Percentiles rank a stretch among this genome's conserved stretches.
Conservation (phyloP, 2,113 vertebrate genomes). For the Rhabdornis inornatus region DNA sequence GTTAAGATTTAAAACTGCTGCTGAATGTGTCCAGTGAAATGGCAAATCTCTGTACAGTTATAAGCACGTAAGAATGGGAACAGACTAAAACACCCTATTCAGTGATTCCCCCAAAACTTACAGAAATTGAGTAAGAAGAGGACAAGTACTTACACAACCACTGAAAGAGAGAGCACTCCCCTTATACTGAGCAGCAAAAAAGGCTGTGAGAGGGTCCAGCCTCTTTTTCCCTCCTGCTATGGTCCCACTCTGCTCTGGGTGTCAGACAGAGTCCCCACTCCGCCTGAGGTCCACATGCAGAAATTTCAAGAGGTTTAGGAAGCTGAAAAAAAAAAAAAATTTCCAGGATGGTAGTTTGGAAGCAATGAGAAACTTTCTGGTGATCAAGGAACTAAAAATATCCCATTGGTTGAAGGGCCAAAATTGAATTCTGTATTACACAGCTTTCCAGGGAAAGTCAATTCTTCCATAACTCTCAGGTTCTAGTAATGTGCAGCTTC, state of each 20-base stretch:
- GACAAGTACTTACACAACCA: not conserved
- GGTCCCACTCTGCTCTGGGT: not conserved
- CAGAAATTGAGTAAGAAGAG: not conserved
- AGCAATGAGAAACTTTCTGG: not conserved
- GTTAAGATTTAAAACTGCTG: not conserved
- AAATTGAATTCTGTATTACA: not conserved
- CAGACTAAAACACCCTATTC: not conserved
- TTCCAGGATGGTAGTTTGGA: not conserved
- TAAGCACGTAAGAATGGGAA: not conserved
- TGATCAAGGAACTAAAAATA: not conserved
- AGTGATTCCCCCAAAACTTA: not conserved
- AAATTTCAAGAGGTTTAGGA: not conserved
- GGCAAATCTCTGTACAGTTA: not conserved
- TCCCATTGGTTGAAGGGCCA: not conserved
- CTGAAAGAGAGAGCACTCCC: not conserved
- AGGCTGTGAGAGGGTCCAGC: not conserved
- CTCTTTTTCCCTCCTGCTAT: rapidly evolving
- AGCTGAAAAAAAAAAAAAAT: not conserved
- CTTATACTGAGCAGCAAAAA: not conserved
- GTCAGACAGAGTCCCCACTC: not conserved
- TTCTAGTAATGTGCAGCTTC: not conserved
- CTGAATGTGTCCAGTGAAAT: not conserved
- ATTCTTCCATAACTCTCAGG: not conserved
- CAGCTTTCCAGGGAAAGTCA: not conserved
- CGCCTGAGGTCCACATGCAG: rapidly evolving